phyloP scores from a whole-genome alignment of 2,797 vertebrate species.

The Aselliscus stoliczkanus region DNA sequence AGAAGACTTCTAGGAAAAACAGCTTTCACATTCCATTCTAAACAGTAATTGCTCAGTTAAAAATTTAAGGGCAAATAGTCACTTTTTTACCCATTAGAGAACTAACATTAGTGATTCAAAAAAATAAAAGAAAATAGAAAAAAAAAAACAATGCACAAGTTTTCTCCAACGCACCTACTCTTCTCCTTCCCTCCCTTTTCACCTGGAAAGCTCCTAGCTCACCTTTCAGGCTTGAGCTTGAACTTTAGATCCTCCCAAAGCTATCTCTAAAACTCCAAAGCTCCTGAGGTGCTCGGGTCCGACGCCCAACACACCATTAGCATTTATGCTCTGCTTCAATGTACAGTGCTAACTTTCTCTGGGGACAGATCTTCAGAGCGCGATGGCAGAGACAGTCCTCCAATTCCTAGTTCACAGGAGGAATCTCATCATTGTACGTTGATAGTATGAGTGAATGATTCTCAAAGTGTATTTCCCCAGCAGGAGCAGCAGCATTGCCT shows the following conservation, averaged over 20 bases:
- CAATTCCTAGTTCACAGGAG: not conserved
- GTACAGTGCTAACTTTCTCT: not conserved
- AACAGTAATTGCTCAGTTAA: not conserved
- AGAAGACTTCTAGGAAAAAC: not conserved
- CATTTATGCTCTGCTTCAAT: not conserved
- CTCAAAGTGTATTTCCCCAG: not conserved
- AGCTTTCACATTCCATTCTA: not conserved
- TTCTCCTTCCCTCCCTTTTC: not conserved
- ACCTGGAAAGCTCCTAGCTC: not conserved
- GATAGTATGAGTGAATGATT: not conserved
- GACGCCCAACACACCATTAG: not conserved
- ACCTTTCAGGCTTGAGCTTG: not conserved
- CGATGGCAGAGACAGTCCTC: not conserved
- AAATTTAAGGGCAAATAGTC: not conserved
- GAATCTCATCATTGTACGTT: not conserved
- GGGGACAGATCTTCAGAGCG: not conserved
- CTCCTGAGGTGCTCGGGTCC: not conserved
- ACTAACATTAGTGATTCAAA: not conserved
- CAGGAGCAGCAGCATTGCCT: not conserved
- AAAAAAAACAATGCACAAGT: too few species aligned
- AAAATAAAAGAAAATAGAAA: too few species aligned
- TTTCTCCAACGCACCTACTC: not conserved
- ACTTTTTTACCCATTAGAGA: not conserved
- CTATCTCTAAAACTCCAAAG: not conserved
- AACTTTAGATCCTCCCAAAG: not conserved